phyloP scores from a whole-genome alignment of 2,888 invertebrate species.

The Papilio elwesi region DNA sequence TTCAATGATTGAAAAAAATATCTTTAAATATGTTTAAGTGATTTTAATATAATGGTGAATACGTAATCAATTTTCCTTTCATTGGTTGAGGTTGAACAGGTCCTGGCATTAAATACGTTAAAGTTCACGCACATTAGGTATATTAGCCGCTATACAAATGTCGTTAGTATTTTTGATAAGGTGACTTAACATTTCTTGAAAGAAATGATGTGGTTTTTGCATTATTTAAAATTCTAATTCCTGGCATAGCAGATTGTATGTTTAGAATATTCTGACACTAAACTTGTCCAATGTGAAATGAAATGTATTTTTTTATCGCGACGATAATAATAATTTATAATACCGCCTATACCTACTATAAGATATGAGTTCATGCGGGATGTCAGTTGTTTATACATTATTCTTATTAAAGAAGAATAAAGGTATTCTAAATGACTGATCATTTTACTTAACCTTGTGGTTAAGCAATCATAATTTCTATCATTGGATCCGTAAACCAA shows the following conservation, averaged over 20 bases:
- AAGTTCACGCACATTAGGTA: conserved; percentile 19
- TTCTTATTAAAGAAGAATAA: too few relatives aligned
- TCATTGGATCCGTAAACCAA: too few relatives aligned
- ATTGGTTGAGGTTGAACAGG: background rate
- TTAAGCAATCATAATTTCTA: too few relatives aligned
- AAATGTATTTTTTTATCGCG: conserved; percentile 14
- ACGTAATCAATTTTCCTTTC: background rate
- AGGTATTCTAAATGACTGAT: too few relatives aligned
- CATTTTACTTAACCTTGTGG: too few relatives aligned
- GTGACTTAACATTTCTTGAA: conserved; percentile 33
- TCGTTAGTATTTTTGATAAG: conserved; percentile 26
- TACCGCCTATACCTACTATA: background rate
- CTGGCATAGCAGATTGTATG: conserved; percentile 13
- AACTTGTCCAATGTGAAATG: conserved; percentile 10
- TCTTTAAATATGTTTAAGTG: too few relatives aligned
- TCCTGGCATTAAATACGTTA: background rate
- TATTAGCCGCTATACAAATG: conserved; percentile 10
- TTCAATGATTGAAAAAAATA: too few relatives aligned
- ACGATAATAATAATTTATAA: conserved; percentile 9
- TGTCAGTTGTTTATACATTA: background rate
- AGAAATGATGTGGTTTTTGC: conserved; percentile 22
- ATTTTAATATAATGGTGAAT: too few relatives aligned
- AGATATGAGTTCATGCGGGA: background rate
- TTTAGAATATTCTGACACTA: conserved; percentile 20
- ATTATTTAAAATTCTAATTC: conserved; percentile 23